A percentile compares a stretch with the other conserved stretches of the same genome.
phyloP scores from a whole-genome alignment of 2,888 invertebrate genomes.

The Orchesella flavescens region DNA sequence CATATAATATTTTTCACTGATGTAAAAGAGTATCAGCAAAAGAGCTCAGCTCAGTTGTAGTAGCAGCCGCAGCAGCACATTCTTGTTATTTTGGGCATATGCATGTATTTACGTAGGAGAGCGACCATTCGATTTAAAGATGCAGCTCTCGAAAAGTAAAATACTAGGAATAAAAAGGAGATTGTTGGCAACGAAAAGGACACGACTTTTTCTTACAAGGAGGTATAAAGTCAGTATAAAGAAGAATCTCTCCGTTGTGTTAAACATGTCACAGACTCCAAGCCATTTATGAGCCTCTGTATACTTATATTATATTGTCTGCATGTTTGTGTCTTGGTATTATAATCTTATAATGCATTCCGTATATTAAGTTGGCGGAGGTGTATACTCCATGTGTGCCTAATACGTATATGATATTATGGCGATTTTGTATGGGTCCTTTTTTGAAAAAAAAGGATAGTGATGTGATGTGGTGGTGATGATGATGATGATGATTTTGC shows the following conservation, averaged over 20 bases:
- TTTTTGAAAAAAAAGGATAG: slow-evolving; percentile 38
- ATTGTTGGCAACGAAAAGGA: slow-evolving; percentile 63
- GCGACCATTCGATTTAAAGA: slow-evolving; percentile 54
- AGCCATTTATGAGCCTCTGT: no score
- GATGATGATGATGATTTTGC: slow-evolving; percentile 46
- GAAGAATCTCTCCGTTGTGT: no score
- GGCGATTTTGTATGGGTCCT: slow-evolving; percentile 53
- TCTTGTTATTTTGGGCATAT: slow-evolving; percentile 47
- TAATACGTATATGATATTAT: slow-evolving; percentile 35
- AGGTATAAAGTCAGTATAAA: slow-evolving; percentile 7
- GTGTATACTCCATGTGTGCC: slow-evolving; percentile 37
- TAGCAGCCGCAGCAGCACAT: slow-evolving; percentile 37
- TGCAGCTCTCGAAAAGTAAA: slow-evolving; percentile 63
- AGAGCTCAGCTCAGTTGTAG: background rate
- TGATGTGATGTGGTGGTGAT: slow-evolving; percentile 51
- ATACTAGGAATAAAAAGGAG: slow-evolving; percentile 54
- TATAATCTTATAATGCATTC: slow-evolving; percentile 47
- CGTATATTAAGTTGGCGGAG: slow-evolving; percentile 46
- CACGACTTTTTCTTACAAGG: slow-evolving; percentile 61
- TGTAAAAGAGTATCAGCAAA: background rate
- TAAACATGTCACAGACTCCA: no score
- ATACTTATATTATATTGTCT: no score
- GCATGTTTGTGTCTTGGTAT: no score
- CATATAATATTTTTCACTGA: background rate
- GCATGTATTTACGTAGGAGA: slow-evolving; percentile 47